A percentile compares a stretch with the other conserved stretches of the same genome.
Evolutionary conservation across 2,797 vertebrate species (phyloP).

Genomic region (Sardinella longiceps): DNA sequence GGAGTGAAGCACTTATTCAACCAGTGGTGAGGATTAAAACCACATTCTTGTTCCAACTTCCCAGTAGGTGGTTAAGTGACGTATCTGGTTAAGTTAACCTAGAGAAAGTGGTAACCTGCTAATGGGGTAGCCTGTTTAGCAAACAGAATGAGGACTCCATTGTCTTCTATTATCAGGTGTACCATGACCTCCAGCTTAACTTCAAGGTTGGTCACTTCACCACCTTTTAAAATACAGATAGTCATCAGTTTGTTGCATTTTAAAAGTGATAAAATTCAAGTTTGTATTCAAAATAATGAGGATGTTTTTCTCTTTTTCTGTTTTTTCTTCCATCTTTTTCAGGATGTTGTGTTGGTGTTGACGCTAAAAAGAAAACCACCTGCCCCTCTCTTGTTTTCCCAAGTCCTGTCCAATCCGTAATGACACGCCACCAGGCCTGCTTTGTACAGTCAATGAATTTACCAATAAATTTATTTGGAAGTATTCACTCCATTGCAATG

Average conservation of each 20-base stretch:
- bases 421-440: conserved; percentile 69
- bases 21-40: neutral
- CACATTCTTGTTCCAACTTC: too few relatives aligned
- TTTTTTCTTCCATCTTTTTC: conserved; percentile 37
- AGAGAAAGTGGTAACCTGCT: too few relatives aligned
- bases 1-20: conserved; percentile 72
- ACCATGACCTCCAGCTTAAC: too few relatives aligned
- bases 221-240: too few relatives aligned
- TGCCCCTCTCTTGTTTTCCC: conserved; percentile 60
- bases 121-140: too few relatives aligned
- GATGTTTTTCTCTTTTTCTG: neutral
- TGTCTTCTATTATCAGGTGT: too few relatives aligned
- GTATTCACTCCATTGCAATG: conserved; percentile 42
- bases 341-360: conserved; percentile 56
- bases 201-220: too few relatives aligned
- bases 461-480: conserved; percentile 83
- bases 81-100: too few relatives aligned
- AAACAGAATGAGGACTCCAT: too few relatives aligned
- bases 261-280: neutral
- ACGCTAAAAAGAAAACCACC: conserved; percentile 45
- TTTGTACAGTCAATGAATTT: conserved; percentile 82
- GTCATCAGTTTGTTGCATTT: neutral
- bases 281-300: neutral
- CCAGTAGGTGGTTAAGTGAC: too few relatives aligned
- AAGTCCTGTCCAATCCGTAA: conserved; percentile 62